Conservation (phyloP, 2,888 invertebrate species). For the Cheilosia impressa region DNA sequence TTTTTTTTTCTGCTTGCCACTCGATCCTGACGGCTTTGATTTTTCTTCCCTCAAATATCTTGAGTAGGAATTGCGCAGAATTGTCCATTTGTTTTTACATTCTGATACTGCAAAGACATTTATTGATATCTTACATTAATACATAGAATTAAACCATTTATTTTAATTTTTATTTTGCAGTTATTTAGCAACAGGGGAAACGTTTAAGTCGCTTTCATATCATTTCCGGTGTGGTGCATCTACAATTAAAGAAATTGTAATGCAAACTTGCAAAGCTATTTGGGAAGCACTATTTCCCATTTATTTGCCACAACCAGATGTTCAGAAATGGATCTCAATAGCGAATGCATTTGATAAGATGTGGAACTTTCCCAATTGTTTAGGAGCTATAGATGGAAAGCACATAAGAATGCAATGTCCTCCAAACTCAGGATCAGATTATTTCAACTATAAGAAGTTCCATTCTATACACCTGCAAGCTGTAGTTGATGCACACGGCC, state of each 20-base stretch:
- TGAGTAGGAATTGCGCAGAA: conserved; percentile 42
- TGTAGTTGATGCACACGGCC: conserved; percentile 31
- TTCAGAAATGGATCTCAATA: no score
- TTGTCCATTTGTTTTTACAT: conserved; percentile 57
- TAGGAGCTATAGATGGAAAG: conserved; percentile 49
- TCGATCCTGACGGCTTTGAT: conserved; percentile 22
- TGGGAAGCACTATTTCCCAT: conserved; percentile 8
- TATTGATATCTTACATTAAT: no score
- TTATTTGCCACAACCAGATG: conserved; percentile 34
- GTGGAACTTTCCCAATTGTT: conserved; percentile 36
- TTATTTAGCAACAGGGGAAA: not conserved
- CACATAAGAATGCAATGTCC: conserved; percentile 49
- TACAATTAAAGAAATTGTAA: not conserved
- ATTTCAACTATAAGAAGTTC: conserved; percentile 26
- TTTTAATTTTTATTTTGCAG: no score
- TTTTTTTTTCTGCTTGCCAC: conserved; percentile 48
- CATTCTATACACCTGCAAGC: conserved; percentile 11
- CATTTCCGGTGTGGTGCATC: not conserved
- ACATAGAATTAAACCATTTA: no score
- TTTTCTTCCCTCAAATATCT: conserved; percentile 26
- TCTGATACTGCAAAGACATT: no score
- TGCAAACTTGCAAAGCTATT: conserved; percentile 10
- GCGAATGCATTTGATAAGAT: conserved; percentile 22
- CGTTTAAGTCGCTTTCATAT: conserved; percentile 1
- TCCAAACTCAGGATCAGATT: conserved; percentile 30